Conservation (phyloP, 1,140 invertebrate species). For the Lucilia cuprina region DNA sequence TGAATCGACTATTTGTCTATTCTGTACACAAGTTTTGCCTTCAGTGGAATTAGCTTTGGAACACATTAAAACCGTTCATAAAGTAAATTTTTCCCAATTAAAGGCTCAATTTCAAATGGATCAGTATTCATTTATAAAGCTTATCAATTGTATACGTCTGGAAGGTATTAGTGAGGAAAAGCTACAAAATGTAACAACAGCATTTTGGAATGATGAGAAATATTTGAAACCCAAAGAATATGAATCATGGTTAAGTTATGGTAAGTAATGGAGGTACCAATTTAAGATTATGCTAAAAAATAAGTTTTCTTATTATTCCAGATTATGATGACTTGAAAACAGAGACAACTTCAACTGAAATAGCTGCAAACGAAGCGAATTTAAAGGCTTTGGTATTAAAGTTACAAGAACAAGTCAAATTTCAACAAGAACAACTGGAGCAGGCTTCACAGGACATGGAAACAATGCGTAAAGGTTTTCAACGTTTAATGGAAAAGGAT, state of each 20-base stretch:
- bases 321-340: constrained; percentile 46
- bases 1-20: constrained; percentile 64
- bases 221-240: constrained; percentile 82
- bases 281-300: neutral
- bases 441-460: constrained; percentile 70
- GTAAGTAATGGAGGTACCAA: constrained; percentile 63
- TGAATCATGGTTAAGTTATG: constrained; percentile 86
- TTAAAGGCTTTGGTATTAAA: constrained; percentile 35
- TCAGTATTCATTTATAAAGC: constrained; percentile 82
- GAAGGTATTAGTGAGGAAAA: constrained; percentile 66
- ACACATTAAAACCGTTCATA: constrained; percentile 70
- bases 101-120: constrained; percentile 79
- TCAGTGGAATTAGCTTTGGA: constrained; percentile 66
- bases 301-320: constrained; percentile 21
- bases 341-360: neutral
- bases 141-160: constrained; percentile 85
- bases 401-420: constrained; percentile 63
- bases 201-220: constrained; percentile 75
- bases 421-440: constrained; percentile 65
- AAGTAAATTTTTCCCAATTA: constrained; percentile 73
- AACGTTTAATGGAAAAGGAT: constrained; percentile 59
- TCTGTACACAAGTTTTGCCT: constrained; percentile 65
- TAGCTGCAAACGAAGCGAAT: neutral
- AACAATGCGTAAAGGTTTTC: constrained; percentile 71
- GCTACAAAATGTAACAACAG: constrained; percentile 65